Evolutionary conservation across 2,888 invertebrate genomes (phyloP).

Genomic region (Napeogenes sylphis): DNA sequence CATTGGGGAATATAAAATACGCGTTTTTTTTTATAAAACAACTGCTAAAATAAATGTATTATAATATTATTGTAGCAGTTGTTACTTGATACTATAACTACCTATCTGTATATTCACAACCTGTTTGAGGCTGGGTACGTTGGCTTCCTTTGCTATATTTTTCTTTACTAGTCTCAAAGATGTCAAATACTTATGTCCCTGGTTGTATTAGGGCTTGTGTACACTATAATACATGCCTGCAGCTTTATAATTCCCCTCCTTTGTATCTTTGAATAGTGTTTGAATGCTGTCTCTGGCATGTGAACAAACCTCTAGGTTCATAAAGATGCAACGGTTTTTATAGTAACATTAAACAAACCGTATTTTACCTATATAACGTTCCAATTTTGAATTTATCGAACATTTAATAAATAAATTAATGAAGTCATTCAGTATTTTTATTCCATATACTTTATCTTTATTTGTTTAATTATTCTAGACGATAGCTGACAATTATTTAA

Average conservation of each 20-base stretch:
- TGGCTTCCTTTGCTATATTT: not conserved
- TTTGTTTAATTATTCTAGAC: too few relatives aligned
- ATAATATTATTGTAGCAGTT: not conserved
- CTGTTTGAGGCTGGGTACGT: not conserved
- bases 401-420: too few relatives aligned
- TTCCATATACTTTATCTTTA: too few relatives aligned
- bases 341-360: not conserved
- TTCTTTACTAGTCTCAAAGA: not conserved
- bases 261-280: conserved; percentile 21
- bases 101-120: not conserved
- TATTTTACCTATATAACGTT: not conserved
- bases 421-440: too few relatives aligned
- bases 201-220: not conserved
- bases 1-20: too few relatives aligned
- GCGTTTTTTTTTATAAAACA: too few relatives aligned
- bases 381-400: not conserved
- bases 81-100: not conserved
- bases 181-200: not conserved
- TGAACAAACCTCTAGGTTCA: conserved; percentile 13
- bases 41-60: too few relatives aligned
- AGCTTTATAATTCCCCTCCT: conserved; percentile 24
- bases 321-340: conserved; percentile 8
- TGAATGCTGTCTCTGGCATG: conserved; percentile 20
- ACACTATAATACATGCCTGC: conserved; percentile 10
- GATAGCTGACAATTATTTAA: too few relatives aligned